Evolutionary conservation across 2,113 vertebrate species (phyloP).

Genomic region (Hemiprocne comata): DNA sequence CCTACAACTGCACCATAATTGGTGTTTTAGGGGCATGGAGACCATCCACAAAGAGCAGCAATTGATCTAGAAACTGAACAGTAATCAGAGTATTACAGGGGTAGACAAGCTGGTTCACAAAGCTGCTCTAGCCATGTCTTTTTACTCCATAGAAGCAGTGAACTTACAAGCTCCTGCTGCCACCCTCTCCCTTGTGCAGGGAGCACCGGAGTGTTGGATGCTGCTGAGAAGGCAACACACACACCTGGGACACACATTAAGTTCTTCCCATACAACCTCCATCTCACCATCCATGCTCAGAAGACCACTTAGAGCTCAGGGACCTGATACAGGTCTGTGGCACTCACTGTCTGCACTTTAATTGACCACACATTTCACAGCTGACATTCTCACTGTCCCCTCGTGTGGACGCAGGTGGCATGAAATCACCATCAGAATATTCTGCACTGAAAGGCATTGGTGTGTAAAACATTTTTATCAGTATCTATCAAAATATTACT

Average conservation of each 20-base stretch:
- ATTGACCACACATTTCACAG: not conserved
- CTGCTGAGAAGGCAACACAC: not conserved
- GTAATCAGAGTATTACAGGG: not conserved
- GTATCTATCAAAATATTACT: not conserved
- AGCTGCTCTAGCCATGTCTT: not conserved
- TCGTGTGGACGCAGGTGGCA: fast-evolving
- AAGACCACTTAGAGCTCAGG: not conserved
- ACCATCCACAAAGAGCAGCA: not conserved
- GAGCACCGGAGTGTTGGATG: fast-evolving
- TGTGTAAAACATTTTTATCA: not conserved
- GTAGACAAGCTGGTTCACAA: not conserved
- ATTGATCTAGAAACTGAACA: not conserved
- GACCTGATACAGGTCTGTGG: not conserved
- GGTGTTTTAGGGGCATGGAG: not conserved
- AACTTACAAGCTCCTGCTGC: not conserved
- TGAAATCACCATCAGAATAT: not conserved
- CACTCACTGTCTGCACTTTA: not conserved
- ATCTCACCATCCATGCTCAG: not conserved
- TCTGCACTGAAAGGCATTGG: not conserved
- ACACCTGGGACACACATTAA: not conserved
- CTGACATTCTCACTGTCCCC: fast-evolving
- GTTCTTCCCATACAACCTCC: not conserved
- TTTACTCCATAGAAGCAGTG: not conserved
- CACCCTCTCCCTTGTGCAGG: fast-evolving
- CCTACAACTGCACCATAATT: not conserved